Evolutionary conservation across 2,797 vertebrate genomes (phyloP).

Genomic region (Knipowitschia caucasica): DNA sequence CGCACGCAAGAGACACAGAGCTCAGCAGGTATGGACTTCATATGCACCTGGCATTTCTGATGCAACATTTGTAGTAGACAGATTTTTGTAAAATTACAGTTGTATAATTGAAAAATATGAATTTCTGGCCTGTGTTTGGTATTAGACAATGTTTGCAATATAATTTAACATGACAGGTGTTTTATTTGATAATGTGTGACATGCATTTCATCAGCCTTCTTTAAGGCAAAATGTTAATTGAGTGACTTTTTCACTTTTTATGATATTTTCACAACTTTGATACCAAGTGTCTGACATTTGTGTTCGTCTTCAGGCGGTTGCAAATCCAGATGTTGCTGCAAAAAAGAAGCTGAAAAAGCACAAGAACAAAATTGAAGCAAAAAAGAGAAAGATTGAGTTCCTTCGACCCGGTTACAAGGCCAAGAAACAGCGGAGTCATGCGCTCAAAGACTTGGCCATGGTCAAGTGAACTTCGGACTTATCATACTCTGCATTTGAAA

Average conservation of each 20-base stretch:
- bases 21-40: conserved; percentile 80
- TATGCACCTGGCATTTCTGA: no score
- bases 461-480: conserved; percentile 73
- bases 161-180: not conserved
- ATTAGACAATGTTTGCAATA: no score
- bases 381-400: conserved; percentile 92
- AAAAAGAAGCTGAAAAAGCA: conserved; percentile 95
- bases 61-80: no score
- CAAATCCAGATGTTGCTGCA: conserved; percentile 92
- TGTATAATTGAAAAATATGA: no score
- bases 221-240: not conserved
- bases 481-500: no score
- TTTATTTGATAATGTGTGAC: not conserved
- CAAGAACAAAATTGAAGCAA: conserved; percentile 90
- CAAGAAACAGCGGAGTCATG: conserved; percentile 81
- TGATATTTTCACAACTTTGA: accelerated
- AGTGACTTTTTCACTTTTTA: not conserved
- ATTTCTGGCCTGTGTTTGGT: no score
- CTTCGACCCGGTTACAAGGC: conserved; percentile 85
- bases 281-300: not conserved
- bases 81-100: no score
- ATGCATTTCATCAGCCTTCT: not conserved
- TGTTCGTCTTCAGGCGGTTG: conserved; percentile 78
- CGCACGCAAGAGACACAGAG: conserved; percentile 85
- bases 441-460: conserved; percentile 88